Percentiles rank a stretch among this genome's conserved stretches.
These are phyloP conservation scores for Cantharis nigra DNA, from an alignment of 2,888 invertebrate genomes.

Conservation along the genomic window DNA sequence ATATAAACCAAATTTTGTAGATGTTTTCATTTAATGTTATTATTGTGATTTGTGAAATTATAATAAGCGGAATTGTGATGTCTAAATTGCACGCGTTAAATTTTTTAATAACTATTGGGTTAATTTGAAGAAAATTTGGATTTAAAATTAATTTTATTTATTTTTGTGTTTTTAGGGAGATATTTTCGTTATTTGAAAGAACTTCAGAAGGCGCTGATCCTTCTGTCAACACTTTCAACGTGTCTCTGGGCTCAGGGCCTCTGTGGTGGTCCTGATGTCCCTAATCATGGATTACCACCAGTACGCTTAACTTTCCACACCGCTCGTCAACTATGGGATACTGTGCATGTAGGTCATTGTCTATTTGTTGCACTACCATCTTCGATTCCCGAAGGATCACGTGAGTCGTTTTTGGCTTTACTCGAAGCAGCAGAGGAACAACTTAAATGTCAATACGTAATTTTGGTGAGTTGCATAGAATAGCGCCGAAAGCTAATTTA, in stretches of 20 bases:
- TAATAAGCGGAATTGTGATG: background rate
- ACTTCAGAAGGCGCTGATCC: constrained; percentile 71
- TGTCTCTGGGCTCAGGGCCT: constrained; percentile 98
- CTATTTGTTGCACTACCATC: constrained; percentile 90
- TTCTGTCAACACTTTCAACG: constrained; percentile 75
- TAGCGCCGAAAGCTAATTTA: background rate
- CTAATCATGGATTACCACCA: constrained; percentile 68
- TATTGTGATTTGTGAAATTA: background rate
- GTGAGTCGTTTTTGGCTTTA: constrained; percentile 92
- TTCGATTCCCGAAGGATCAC: constrained; percentile 86
- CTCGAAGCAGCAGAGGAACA: constrained; percentile 96
- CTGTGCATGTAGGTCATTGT: constrained; percentile 66
- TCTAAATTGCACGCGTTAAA: background rate
- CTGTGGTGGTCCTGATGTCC: constrained; percentile 99
- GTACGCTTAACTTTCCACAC: constrained; percentile 57
- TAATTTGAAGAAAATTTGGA: background rate
- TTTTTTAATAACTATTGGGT: background rate
- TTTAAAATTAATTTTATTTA: background rate
- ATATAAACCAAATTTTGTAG: background rate
- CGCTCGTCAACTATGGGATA: constrained; percentile 54
- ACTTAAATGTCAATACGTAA: constrained; percentile 78
- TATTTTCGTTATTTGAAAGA: constrained; percentile 58
- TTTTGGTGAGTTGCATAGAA: constrained; percentile 62
- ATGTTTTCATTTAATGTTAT: background rate
- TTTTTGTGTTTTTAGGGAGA: constrained; percentile 41